Evolutionary conservation across 2,888 invertebrate genomes (phyloP).

Genomic region (Cantharis flavilabris): DNA sequence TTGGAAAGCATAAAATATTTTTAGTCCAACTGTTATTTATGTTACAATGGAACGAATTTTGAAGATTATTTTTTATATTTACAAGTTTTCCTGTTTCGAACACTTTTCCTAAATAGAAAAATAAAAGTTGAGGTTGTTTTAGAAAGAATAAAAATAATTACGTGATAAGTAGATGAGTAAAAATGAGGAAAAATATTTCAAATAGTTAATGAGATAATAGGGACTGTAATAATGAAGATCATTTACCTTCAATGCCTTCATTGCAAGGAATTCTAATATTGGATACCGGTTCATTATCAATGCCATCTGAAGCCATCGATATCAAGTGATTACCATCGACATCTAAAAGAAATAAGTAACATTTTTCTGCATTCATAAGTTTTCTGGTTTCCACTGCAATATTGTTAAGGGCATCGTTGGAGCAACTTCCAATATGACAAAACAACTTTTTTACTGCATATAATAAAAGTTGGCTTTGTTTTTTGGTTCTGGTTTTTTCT

Average conservation of each 20-base stretch:
- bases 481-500: slow-evolving; percentile 64
- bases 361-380: slow-evolving; percentile 74
- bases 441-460: slow-evolving; percentile 74
- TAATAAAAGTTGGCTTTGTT: slow-evolving; percentile 67
- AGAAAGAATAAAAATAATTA: too few species aligned
- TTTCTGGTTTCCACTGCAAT: slow-evolving; percentile 76
- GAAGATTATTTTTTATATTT: slow-evolving; percentile 74
- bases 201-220: too few species aligned
- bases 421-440: slow-evolving; percentile 67
- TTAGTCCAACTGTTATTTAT: slow-evolving; percentile 76
- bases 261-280: slow-evolving; percentile 61
- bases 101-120: slow-evolving; percentile 62
- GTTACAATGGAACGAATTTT: slow-evolving; percentile 70
- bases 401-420: slow-evolving; percentile 69
- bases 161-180: too few species aligned
- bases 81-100: slow-evolving; percentile 73
- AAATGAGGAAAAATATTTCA: too few species aligned
- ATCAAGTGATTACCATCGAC: slow-evolving; percentile 74
- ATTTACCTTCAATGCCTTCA: slow-evolving; percentile 54
- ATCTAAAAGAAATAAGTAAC: slow-evolving; percentile 78
- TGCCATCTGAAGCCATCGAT: slow-evolving; percentile 66
- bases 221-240: too few species aligned
- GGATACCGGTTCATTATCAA: slow-evolving; percentile 2
- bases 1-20: slow-evolving; percentile 82
- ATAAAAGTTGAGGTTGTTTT: background rate